Conservation (phyloP, 1,140 invertebrate species). For the Anthonomus grandis region DNA sequence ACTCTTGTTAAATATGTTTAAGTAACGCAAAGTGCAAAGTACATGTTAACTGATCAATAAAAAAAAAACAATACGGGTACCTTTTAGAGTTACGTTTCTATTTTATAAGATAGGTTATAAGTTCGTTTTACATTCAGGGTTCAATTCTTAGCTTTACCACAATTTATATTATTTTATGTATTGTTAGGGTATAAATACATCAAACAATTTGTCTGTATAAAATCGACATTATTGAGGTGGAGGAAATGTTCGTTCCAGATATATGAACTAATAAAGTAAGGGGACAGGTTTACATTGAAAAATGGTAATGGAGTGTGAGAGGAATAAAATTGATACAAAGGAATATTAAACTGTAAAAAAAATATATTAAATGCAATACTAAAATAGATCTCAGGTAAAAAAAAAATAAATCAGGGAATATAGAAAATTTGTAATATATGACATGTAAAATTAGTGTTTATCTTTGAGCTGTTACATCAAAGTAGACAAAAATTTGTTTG, state of each 20-base stretch:
- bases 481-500: too few species aligned
- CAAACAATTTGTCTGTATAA: constrained; percentile 5
- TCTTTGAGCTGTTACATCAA: too few species aligned
- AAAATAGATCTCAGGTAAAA: too few species aligned
- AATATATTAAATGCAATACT: too few species aligned
- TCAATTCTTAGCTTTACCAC: constrained; percentile 19
- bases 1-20: neutral
- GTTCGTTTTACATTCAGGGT: constrained; percentile 29
- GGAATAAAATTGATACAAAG: neutral
- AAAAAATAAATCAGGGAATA: too few species aligned
- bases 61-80: neutral
- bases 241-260: constrained; percentile 5
- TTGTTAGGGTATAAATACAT: constrained; percentile 10
- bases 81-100: constrained; percentile 1
- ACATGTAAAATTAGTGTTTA: too few species aligned
- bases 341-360: too few species aligned
- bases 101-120: neutral
- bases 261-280: neutral
- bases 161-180: constrained; percentile 10
- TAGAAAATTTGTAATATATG: too few species aligned
- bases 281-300: neutral
- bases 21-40: constrained; percentile 3
- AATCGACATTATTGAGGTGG: constrained; percentile 12
- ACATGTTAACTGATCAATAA: constrained; percentile 4
- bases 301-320: neutral